Conservation (phyloP, 2,113 vertebrate species). For the Gnathonemus echidnorhynchus region DNA sequence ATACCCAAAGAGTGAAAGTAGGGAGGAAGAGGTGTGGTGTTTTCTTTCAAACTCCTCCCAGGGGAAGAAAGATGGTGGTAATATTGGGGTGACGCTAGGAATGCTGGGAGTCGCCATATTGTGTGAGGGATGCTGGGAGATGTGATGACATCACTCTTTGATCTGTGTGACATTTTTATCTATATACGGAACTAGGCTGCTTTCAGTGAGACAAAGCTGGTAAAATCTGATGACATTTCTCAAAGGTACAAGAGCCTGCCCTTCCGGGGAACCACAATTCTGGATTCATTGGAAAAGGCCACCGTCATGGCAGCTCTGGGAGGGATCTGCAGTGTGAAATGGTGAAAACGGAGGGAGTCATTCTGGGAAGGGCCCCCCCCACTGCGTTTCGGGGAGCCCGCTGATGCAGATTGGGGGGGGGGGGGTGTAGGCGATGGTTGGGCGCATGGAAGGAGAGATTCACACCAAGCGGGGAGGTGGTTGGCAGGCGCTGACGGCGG, state of each 20-base stretch:
- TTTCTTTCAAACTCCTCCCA: not conserved
- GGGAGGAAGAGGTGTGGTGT: not conserved
- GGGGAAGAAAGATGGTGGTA: not conserved
- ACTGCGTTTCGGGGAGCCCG: not conserved
- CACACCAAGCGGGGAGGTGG: slow-evolving; percentile 41
- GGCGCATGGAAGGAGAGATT: slow-evolving; percentile 23
- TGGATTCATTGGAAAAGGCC: not conserved
- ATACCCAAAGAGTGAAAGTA: not conserved
- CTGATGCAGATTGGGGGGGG: not conserved
- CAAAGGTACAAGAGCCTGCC: not conserved
- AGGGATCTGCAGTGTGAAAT: not conserved
- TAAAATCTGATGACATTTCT: not conserved
- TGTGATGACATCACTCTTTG: not conserved
- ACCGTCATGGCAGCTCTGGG: not conserved
- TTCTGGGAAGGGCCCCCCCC: slow-evolving; percentile 37
- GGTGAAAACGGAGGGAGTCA: slow-evolving; percentile 14
- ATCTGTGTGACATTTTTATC: not conserved
- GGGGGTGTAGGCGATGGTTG: not conserved
- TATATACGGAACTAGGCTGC: not conserved
- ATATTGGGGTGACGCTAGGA: not conserved
- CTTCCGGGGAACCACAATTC: not conserved
- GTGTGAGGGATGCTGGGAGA: not conserved
- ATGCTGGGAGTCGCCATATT: not conserved
- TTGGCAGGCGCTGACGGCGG: slow-evolving; percentile 45
- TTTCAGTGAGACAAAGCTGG: not conserved